A percentile compares a stretch with the other conserved stretches of the same genome.
phyloP scores from a whole-genome alignment of 2,888 invertebrate species.

The Vanessa cardui region DNA sequence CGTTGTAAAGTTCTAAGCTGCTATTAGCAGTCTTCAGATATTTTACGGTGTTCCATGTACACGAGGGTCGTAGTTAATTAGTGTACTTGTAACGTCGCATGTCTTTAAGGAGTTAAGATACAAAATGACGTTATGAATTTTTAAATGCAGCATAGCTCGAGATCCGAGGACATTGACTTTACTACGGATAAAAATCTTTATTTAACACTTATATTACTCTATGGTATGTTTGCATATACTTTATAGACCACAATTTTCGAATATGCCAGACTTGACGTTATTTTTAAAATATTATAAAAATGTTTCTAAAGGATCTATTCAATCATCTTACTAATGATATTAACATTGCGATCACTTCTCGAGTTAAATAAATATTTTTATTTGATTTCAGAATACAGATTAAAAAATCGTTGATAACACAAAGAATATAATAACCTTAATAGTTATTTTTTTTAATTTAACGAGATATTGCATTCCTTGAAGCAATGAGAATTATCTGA shows the following conservation, averaged over 20 bases:
- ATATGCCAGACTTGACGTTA: no score
- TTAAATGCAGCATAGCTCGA: no score
- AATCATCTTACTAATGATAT: no score
- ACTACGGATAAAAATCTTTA: no score
- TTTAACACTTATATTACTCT: no score
- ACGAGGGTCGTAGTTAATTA: neutral
- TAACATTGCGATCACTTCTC: no score
- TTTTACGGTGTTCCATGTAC: neutral
- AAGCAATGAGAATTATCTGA: slow-evolving; percentile 20
- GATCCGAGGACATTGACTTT: no score
- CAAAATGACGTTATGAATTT: neutral
- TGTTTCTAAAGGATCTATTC: no score
- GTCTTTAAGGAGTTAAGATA: neutral
- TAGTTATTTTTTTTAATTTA: neutral
- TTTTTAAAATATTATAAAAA: no score
- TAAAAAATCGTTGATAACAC: neutral
- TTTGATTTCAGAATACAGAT: neutral
- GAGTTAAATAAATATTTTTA: no score
- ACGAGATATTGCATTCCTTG: slow-evolving; percentile 12
- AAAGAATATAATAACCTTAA: neutral
- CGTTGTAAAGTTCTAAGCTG: neutral
- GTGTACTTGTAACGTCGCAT: neutral
- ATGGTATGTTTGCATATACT: no score
- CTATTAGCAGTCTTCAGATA: neutral
- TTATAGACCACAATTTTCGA: no score